Evolutionary conservation across 2,888 invertebrate genomes (phyloP).

Genomic region (Drosophila crucigera): DNA sequence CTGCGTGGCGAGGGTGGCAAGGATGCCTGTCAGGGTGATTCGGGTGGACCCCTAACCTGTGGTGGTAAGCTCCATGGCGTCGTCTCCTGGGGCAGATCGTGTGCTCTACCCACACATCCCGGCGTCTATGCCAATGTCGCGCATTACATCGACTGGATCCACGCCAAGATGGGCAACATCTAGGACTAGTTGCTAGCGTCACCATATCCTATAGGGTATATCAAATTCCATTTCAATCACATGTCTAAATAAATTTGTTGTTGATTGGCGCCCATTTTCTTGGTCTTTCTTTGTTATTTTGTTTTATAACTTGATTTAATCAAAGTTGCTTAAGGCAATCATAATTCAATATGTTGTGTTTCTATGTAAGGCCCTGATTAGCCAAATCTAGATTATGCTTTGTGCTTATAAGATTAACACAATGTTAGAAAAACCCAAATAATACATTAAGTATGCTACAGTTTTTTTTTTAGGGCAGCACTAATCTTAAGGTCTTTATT

Average conservation of each 20-base stretch:
- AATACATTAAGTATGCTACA: slow-evolving; percentile 7
- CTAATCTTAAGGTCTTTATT: not conserved
- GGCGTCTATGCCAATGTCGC: slow-evolving; percentile 80
- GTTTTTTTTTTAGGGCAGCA: not conserved
- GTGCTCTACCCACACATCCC: slow-evolving; percentile 70
- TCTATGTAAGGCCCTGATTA: slow-evolving; percentile 21
- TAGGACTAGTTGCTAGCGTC: not conserved
- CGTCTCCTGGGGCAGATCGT: slow-evolving; percentile 81
- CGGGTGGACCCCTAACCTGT: slow-evolving; percentile 79
- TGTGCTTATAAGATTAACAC: slow-evolving; percentile 12
- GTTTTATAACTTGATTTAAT: slow-evolving; percentile 21
- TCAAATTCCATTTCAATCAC: slow-evolving; percentile 26
- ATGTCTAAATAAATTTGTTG: slow-evolving; percentile 47
- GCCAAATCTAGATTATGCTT: slow-evolving; percentile 14
- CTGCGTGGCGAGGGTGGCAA: slow-evolving; percentile 69
- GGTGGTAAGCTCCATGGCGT: slow-evolving; percentile 69
- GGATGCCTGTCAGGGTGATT: slow-evolving; percentile 82
- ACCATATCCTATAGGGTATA: not conserved
- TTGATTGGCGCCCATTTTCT: slow-evolving; percentile 4
- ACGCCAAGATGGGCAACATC: slow-evolving; percentile 24
- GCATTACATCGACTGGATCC: slow-evolving; percentile 63
- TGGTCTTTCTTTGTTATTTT: not conserved
- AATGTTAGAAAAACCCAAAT: slow-evolving; percentile 2
- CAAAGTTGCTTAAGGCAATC: slow-evolving; percentile 20
- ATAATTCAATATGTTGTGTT: slow-evolving; percentile 13